phyloP scores from a whole-genome alignment of 2,797 vertebrate genomes.

The Taenioides sp. region DNA sequence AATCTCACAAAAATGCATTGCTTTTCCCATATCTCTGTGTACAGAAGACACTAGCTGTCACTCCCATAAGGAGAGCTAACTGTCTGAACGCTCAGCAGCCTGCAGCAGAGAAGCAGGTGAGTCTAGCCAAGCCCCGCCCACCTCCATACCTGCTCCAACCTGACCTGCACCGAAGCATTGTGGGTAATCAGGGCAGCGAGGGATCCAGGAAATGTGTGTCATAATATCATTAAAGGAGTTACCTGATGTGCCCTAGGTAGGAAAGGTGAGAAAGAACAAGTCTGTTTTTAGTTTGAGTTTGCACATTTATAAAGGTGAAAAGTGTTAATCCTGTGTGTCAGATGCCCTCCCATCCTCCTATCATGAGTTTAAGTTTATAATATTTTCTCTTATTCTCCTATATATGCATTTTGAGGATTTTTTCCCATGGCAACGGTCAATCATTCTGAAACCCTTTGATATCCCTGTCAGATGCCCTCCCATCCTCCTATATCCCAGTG shows the following conservation, averaged over 20 bases:
- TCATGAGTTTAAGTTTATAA: too few species aligned
- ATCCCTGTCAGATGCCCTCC: too few species aligned
- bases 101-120: slow-evolving; percentile 51
- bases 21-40: slow-evolving; percentile 6
- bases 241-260: background rate
- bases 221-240: background rate
- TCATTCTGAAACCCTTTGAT: too few species aligned
- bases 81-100: slow-evolving; percentile 17
- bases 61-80: slow-evolving; percentile 10
- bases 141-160: slow-evolving; percentile 51
- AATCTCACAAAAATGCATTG: slow-evolving; percentile 7
- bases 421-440: too few species aligned
- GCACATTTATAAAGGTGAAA: too few species aligned
- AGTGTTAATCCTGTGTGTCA: too few species aligned
- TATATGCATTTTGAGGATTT: too few species aligned
- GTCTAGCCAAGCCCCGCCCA: slow-evolving; percentile 33
- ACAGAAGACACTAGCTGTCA: background rate
- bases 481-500: too few species aligned
- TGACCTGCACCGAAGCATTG: slow-evolving; percentile 31
- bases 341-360: too few species aligned
- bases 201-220: slow-evolving; percentile 6
- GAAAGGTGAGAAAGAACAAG: background rate
- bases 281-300: background rate
- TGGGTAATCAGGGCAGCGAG: background rate
- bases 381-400: too few species aligned